Base-by-base conservation (phyloP, 1,140 invertebrate species). In the Drosophila insularis region DNA sequence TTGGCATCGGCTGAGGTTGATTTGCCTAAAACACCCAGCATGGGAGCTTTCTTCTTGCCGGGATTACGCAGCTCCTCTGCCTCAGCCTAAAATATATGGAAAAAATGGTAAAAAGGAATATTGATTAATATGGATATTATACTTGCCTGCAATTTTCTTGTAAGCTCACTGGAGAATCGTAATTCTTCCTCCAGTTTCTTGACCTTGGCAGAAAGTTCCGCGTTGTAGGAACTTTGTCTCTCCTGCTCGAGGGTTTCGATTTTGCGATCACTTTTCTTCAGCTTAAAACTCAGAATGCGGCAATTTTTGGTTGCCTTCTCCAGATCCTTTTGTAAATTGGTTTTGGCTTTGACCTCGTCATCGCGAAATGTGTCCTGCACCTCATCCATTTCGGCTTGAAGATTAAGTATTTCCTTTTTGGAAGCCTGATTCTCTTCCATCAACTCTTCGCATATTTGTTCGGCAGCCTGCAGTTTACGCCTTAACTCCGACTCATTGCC, bases 231-330 rank as follows among this genome's bases (percentile, higher is more conserved):
- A 4, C 94, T 94, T 93, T 95, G 86, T 2, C 97, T 97, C 77
- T 99, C 98, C 39, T 94, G 94, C 91, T 99, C 98, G 17, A 98
- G 92, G 80, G 97, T 95, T 67, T 99, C 98, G 31, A 95, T 94
- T 90, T 95, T 95, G 63, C 98, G 94, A 92, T 99, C 99, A 21
- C 97, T 95, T 94, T 99, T 99, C 80, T 98, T 95, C 58, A 99
- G 93, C 93, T 99, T 99, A 92, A 99, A 99, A 68, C 99, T 99
- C 27, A 99, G 93, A 78, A 99, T 98, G 74, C 99, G 94, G 93
- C 98, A 99, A 93, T 99, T 99, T 92, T 99, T 99, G 27, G 97
- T 97, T n/a, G 96, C 96, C 89, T 97, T 96, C 85, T 99, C 98
- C 64, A 99, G 94, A 93, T 98, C 97, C 90, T 98, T 96, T 92